Conservation (phyloP, 2,113 vertebrate species). For the Lophura nycthemera region DNA sequence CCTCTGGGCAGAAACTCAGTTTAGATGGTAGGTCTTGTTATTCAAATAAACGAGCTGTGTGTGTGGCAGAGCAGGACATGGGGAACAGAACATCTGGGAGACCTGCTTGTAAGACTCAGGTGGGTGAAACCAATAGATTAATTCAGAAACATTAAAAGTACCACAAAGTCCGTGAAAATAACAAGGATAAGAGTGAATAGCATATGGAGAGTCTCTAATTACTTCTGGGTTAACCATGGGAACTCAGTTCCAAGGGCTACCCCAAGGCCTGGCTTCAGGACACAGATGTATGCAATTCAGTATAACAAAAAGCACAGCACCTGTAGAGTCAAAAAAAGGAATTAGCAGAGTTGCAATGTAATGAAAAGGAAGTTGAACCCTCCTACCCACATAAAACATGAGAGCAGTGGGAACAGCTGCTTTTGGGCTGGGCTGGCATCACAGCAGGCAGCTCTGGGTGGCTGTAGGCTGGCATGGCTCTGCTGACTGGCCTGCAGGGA, state of each 20-base stretch:
- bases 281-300: not conserved
- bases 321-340: not conserved
- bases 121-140: not conserved
- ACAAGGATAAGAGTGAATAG: not conserved
- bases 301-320: not conserved
- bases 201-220: constrained; percentile 49
- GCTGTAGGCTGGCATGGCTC: not conserved
- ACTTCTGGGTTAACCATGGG: constrained; percentile 41
- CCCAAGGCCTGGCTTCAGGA: not conserved
- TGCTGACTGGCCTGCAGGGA: not conserved
- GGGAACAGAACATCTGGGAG: not conserved
- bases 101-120: constrained; percentile 11
- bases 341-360: not conserved
- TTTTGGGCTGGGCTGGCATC: not conserved
- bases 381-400: not conserved
- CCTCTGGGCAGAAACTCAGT: not conserved
- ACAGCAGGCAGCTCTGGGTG: not conserved
- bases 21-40: not conserved
- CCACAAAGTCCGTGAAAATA: constrained; percentile 6
- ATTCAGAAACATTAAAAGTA: constrained; percentile 34
- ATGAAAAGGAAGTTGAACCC: not conserved
- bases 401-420: constrained; percentile 36
- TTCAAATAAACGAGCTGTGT: not conserved
- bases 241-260: not conserved
- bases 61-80: not conserved